Conservation (phyloP, 1,140 invertebrate species). For the Acyrthosiphon pisum region DNA sequence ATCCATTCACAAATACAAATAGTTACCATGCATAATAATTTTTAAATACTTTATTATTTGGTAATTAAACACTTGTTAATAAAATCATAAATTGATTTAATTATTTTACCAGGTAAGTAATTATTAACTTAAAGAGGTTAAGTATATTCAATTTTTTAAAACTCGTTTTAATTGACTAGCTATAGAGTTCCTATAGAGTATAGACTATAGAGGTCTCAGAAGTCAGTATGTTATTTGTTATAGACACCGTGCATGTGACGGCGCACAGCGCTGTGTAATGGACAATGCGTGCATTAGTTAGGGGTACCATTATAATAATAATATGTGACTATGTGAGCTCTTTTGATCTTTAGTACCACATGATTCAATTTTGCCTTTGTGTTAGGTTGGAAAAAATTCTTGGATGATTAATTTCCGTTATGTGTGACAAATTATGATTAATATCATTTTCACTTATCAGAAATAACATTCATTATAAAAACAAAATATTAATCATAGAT, state of each 20-base stretch:
- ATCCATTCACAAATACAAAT: too few species aligned
- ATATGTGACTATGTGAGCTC: neutral
- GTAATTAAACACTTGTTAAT: too few species aligned
- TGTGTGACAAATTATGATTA: neutral
- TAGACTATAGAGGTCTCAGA: too few species aligned
- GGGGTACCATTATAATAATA: neutral
- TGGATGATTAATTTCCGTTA: neutral
- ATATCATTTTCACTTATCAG: neutral
- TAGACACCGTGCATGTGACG: neutral
- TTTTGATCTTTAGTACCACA: neutral
- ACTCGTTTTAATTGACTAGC: too few species aligned
- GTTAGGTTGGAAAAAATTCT: neutral
- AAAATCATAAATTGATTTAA: too few species aligned
- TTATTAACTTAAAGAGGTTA: too few species aligned
- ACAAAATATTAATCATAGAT: neutral
- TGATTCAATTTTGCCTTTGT: neutral
- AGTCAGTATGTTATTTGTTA: too few species aligned
- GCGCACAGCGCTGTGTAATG: neutral
- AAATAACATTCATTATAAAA: neutral
- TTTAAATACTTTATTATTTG: too few species aligned
- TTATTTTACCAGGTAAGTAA: too few species aligned
- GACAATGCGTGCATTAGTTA: neutral
- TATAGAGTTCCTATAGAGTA: too few species aligned
- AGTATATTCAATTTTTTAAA: too few species aligned
- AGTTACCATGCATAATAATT: too few species aligned